Percentiles rank a stretch among this genome's conserved stretches.
phyloP scores from a whole-genome alignment of 53 echinoderm and acorn worm genomes.

The Arbacia lixula region DNA sequence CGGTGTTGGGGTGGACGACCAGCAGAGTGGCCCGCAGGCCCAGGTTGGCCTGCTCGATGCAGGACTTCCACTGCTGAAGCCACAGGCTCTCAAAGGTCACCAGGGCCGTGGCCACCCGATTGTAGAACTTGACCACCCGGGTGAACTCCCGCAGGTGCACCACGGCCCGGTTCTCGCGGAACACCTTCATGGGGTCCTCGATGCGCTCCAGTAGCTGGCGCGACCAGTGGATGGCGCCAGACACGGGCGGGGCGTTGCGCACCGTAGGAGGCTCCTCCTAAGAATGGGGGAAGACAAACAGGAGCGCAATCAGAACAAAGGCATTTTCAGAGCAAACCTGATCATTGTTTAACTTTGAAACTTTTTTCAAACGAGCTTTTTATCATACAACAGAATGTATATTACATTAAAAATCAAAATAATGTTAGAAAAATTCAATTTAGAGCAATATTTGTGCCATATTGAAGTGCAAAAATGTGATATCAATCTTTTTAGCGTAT shows the following conservation, averaged over 20 bases:
- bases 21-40: constrained; percentile 89
- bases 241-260: constrained; percentile 96
- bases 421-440: too few species aligned
- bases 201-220: constrained; percentile 94
- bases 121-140: constrained; percentile 97
- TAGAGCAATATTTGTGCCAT: too few species aligned
- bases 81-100: constrained; percentile 98
- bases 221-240: constrained; percentile 97
- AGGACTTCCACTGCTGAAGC: constrained; percentile 91
- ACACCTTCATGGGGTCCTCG: constrained; percentile 98
- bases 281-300: too few species aligned
- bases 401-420: too few species aligned
- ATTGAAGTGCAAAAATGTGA: too few species aligned
- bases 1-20: constrained; percentile 82
- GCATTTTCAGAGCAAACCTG: too few species aligned
- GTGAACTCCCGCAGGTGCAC: constrained; percentile 85
- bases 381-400: too few species aligned
- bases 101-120: constrained; percentile 93
- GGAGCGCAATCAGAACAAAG: too few species aligned
- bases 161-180: constrained; percentile 90
- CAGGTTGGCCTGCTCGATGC: constrained; percentile 90
- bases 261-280: constrained; percentile 92
- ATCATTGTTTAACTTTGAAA: too few species aligned
- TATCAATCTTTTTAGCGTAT: too few species aligned
- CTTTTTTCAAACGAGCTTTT: too few species aligned